Evolutionary conservation across 2,113 vertebrate species (phyloP), one percentile per base, ranked within the genome.

Genomic region (Cyanistes caeruleus): DNA sequence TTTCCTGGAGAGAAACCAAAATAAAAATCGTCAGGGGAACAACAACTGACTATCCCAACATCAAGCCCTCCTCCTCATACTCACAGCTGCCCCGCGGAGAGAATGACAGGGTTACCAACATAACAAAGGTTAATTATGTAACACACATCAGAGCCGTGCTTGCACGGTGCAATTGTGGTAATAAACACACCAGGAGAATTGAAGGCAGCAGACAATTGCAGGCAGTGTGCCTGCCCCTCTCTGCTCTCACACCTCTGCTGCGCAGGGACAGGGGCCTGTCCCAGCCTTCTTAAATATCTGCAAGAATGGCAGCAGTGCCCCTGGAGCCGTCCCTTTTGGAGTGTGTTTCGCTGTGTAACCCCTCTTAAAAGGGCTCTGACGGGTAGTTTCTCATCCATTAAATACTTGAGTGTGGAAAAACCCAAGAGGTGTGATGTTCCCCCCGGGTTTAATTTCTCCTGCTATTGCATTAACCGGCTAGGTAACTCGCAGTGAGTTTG

Each of bases 221-320:
- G 44, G 5, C 3, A 1, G 18, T 2, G 16, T 15, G 44, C 44
- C 44, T 3, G 33, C 31, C 15, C 23, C 48, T 39, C 44, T 3
- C 18, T 13, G 30, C 60, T 33, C 19, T 13, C 10, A 33, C 1
- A 19, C 4, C 39, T 77, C 1, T 0, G 11, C 28, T 37, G 25
- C 1, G 7, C 21, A 12, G 11, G 41, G 76, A 49, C 24, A n/a
- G n/a, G 1, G 9, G 9, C 24, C 56, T 24, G 35, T 49, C 41
- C 11, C 44, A 6, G 60, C 10, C n/a, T 31, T 59, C 53, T 43
- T 4, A 7, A 35, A 5, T 1, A 43, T 17, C 30, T 27, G 33
- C 28, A 10, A 14, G 51, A 51, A 13, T 3, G 12, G 41, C 23
- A 46, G 0, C 23, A 4, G 63, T 4, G 53, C 33, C 20, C 14